Evolutionary conservation across 2,797 vertebrate species (phyloP).

Genomic region (Alcedo quadribrachys): DNA sequence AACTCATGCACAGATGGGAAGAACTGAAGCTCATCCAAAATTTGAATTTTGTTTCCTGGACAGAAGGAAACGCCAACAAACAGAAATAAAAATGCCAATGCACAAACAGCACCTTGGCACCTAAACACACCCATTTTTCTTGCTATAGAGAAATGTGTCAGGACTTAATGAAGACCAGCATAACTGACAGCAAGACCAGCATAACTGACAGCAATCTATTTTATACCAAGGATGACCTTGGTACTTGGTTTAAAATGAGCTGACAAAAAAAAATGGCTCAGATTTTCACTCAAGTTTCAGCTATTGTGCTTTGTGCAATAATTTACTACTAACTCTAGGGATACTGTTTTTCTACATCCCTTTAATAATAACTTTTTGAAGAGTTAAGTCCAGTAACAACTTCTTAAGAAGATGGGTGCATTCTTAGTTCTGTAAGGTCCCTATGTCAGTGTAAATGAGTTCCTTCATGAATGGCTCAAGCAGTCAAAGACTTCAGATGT

Average conservation of each 20-base stretch:
- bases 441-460: not conserved
- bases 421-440: not conserved
- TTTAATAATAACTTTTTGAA: not conserved
- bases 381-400: not conserved
- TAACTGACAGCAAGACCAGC: not conserved
- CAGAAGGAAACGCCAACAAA: not conserved
- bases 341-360: not conserved
- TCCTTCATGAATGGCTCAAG: not conserved
- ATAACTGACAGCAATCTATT: not conserved
- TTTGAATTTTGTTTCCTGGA: not conserved
- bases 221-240: not conserved
- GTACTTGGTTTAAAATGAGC: not conserved
- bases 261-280: not conserved
- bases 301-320: not conserved
- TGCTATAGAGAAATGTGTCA: not conserved
- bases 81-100: not conserved
- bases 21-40: not conserved
- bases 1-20: too few species aligned
- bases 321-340: not conserved
- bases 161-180: not conserved
- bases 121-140: not conserved
- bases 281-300: not conserved
- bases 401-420: not conserved
- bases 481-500: not conserved
- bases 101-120: not conserved